phyloP scores from a whole-genome alignment of 2,113 vertebrate genomes.

The Carollia perspicillata region DNA sequence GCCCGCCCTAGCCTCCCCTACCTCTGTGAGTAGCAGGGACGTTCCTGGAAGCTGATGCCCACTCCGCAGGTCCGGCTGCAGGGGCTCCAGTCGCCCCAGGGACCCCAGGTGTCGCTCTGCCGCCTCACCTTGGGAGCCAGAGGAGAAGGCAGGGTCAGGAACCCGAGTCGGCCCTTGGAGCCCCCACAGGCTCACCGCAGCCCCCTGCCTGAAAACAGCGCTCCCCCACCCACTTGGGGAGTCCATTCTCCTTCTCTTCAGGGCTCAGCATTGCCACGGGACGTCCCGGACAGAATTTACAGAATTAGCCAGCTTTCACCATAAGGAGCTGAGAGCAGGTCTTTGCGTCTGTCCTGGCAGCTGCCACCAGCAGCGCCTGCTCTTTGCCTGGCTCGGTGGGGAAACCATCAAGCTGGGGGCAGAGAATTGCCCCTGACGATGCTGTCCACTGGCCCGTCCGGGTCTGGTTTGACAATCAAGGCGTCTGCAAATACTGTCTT shows the following conservation, averaged over 20 bases:
- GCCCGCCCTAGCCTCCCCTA: conserved; percentile 56
- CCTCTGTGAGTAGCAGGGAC: conserved; percentile 90
- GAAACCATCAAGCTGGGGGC: neutral
- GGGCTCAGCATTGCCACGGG: neutral
- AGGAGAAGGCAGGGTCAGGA: neutral
- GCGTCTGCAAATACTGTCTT: neutral
- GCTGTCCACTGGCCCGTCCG: neutral
- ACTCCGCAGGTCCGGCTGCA: conserved; percentile 94
- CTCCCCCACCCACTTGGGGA: too few species aligned
- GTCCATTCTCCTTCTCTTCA: neutral
- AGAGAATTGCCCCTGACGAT: neutral
- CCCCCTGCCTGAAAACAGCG: neutral
- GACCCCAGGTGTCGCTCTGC: conserved; percentile 87
- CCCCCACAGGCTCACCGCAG: neutral
- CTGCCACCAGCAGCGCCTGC: neutral
- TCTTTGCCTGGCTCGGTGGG: neutral
- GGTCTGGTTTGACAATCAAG: neutral
- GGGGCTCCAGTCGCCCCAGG: conserved; percentile 89
- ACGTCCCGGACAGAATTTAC: neutral
- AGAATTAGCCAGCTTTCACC: neutral
- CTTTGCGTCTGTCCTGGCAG: neutral
- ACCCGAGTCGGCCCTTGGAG: neutral
- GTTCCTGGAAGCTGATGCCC: conserved; percentile 87
- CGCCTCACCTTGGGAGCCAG: conserved; percentile 60
- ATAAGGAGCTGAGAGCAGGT: neutral